phyloP scores from a whole-genome alignment of 2,888 invertebrate species.

The Drosophila parthenogenetica region DNA sequence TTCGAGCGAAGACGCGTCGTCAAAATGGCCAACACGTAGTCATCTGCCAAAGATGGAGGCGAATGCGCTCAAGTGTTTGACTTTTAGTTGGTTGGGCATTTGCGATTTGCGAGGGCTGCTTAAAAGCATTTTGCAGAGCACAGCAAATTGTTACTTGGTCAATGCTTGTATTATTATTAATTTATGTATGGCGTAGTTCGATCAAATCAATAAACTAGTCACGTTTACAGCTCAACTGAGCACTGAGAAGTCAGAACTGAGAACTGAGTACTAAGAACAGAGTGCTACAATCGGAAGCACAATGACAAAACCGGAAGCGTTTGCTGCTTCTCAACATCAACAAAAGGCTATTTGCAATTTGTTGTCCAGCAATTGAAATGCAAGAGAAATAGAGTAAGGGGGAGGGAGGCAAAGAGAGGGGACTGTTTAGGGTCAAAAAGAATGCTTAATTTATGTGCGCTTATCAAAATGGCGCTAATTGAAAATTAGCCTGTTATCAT shows the following conservation, averaged over 20 bases:
- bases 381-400: not conserved
- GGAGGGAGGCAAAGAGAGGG: not conserved
- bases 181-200: constrained; percentile 67
- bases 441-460: constrained; percentile 78
- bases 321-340: constrained; percentile 49
- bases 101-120: constrained; percentile 30
- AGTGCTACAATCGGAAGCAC: constrained; percentile 51
- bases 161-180: constrained; percentile 70
- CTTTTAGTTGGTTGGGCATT: constrained; percentile 65
- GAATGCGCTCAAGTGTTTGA: constrained; percentile 62
- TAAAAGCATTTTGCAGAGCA: constrained; percentile 74
- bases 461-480: constrained; percentile 80
- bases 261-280: constrained; percentile 17
- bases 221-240: constrained; percentile 53
- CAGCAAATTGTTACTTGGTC: constrained; percentile 75
- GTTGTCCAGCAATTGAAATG: constrained; percentile 33
- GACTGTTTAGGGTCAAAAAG: constrained; percentile 40
- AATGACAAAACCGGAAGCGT: constrained; percentile 58
- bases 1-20: constrained; percentile 55
- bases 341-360: constrained; percentile 68
- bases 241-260: constrained; percentile 12
- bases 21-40: constrained; percentile 77
- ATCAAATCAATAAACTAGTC: constrained; percentile 75
- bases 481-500: constrained; percentile 79
- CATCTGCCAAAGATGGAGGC: constrained; percentile 7